Conservation (phyloP, 2,113 vertebrate genomes). For the Antechinus stuartii region DNA sequence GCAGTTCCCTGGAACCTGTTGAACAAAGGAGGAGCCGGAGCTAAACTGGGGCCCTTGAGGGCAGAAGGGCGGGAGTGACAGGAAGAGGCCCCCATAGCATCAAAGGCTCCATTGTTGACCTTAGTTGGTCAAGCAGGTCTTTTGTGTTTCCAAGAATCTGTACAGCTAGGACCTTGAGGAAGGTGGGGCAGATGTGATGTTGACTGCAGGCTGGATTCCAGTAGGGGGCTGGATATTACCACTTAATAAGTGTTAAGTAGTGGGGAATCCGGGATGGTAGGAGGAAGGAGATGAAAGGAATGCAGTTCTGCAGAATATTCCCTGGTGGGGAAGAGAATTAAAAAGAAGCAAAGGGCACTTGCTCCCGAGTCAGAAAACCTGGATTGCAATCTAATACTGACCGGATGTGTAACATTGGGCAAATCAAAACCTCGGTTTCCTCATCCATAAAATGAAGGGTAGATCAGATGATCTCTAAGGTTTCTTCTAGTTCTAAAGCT, state of each 20-base stretch:
- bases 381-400: not conserved
- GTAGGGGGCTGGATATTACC: not conserved
- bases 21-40: conserved; percentile 66
- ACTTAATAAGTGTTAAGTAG: not conserved
- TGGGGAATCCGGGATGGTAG: not conserved
- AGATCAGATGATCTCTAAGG: not conserved
- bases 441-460: not conserved
- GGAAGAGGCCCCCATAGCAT: conserved; percentile 45
- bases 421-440: not conserved
- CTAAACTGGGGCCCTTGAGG: conserved; percentile 54
- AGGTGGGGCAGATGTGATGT: not conserved
- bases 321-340: not conserved
- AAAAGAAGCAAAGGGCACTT: not conserved
- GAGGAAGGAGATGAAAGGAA: not conserved
- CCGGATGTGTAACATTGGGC: not conserved
- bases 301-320: not conserved
- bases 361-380: not conserved
- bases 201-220: not conserved
- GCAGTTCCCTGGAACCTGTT: conserved; percentile 73
- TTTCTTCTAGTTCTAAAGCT: not conserved
- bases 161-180: not conserved
- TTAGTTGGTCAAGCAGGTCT: not conserved
- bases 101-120: conserved; percentile 70
- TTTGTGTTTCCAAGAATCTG: conserved; percentile 60
- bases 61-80: conserved; percentile 11